phyloP scores from a whole-genome alignment of 2,888 invertebrate genomes.

The Cyrtodaria siliqua region DNA sequence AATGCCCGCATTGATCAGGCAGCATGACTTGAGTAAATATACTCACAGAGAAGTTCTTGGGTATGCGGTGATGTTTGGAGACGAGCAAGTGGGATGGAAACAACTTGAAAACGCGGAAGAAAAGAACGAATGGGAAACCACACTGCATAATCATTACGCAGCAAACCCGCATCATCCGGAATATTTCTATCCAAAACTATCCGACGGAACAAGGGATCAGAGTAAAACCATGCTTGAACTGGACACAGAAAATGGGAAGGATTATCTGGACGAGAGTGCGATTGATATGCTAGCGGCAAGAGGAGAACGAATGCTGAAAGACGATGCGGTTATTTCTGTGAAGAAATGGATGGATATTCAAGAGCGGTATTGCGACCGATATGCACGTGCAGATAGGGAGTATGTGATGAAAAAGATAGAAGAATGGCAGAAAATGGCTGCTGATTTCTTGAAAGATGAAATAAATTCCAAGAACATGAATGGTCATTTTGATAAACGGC shows the following conservation, averaged over 20 bases:
- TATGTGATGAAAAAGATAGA: constrained; percentile 28
- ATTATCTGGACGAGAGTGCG: constrained; percentile 49
- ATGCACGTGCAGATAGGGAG: constrained; percentile 34
- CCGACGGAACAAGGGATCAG: constrained; percentile 26
- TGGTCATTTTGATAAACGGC: constrained; percentile 12
- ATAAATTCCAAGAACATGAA: constrained; percentile 6
- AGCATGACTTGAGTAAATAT: constrained; percentile 60
- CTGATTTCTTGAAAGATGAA: constrained; percentile 16
- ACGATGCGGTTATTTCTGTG: constrained; percentile 43
- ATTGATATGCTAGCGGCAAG: constrained; percentile 60
- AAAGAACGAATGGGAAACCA: constrained; percentile 43
- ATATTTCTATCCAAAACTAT: constrained; percentile 43
- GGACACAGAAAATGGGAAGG: constrained; percentile 22
- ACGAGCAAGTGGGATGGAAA: constrained; percentile 29
- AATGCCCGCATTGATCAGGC: constrained; percentile 28
- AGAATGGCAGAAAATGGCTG: constrained; percentile 17
- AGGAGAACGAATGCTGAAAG: constrained; percentile 44
- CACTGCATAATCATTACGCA: constrained; percentile 48
- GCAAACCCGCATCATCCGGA: constrained; percentile 62
- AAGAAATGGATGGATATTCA: constrained; percentile 54
- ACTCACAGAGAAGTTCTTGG: constrained; percentile 53
- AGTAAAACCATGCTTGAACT: constrained; percentile 25
- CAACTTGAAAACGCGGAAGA: constrained; percentile 35
- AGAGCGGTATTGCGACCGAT: constrained; percentile 36
- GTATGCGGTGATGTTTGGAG: constrained; percentile 60